phyloP scores from a whole-genome alignment of 2,113 vertebrate species.

The Corvus moneduloides region DNA sequence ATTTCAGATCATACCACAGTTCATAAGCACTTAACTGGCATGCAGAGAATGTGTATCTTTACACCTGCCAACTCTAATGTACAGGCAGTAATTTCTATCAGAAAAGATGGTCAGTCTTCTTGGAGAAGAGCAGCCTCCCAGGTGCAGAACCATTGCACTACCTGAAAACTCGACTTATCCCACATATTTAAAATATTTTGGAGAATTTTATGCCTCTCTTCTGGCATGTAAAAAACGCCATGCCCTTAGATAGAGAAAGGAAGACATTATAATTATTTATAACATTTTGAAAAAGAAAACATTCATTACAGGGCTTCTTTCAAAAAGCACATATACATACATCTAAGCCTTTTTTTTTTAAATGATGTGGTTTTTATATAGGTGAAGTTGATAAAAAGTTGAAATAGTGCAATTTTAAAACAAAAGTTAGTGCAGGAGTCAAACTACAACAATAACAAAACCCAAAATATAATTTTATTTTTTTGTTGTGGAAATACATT shows the following conservation, averaged over 20 bases:
- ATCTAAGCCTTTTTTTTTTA: not conserved
- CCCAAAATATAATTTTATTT: not conserved
- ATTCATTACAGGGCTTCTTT: conserved; percentile 28
- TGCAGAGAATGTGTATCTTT: not conserved
- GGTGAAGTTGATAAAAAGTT: conserved; percentile 43
- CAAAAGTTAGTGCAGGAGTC: conserved; percentile 61
- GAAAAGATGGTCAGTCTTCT: not conserved
- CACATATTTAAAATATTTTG: not conserved
- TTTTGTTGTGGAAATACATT: not conserved
- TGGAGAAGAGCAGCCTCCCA: not conserved
- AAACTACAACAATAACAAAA: conserved; percentile 7
- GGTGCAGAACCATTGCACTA: not conserved
- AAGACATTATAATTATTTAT: not conserved
- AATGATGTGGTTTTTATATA: not conserved
- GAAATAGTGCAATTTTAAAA: conserved; percentile 68
- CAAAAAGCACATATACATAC: conserved; percentile 27
- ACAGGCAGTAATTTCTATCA: not conserved
- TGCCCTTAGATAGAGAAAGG: not conserved
- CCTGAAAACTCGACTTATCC: not conserved
- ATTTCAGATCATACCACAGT: not conserved
- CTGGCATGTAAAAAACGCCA: not conserved
- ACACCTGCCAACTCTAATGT: not conserved
- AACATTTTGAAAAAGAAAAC: conserved; percentile 7
- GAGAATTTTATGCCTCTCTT: not conserved
- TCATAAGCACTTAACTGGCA: not conserved